Percentiles rank a stretch among this genome's conserved stretches.
phyloP scores from a whole-genome alignment of 2,797 vertebrate genomes.

The Oceanodroma leucorhoa region DNA sequence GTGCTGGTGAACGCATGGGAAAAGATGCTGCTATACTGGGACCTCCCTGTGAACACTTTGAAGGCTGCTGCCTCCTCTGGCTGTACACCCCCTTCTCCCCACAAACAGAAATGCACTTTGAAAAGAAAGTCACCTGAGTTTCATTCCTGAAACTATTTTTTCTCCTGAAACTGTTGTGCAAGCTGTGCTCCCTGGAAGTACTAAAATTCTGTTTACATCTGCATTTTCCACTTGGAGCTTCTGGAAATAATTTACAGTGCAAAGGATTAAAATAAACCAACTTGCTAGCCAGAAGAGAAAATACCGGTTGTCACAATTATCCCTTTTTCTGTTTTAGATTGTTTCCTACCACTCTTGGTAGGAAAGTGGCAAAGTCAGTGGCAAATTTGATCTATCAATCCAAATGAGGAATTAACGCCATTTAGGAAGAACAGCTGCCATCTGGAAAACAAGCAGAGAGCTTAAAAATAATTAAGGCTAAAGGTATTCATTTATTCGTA shows the following conservation, averaged over 20 bases:
- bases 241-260: background rate
- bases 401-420: background rate
- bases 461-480: background rate
- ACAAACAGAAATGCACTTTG: background rate
- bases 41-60: background rate
- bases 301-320: background rate
- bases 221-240: constrained; percentile 2
- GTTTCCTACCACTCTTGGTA: background rate
- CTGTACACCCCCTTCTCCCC: background rate
- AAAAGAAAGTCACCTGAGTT: background rate
- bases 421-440: background rate
- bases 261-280: background rate
- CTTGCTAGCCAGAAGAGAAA: background rate
- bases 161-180: background rate
- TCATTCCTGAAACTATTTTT: background rate
- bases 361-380: background rate
- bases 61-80: background rate
- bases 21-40: background rate
- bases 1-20: background rate
- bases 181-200: background rate
- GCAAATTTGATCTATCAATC: background rate
- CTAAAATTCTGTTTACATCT: background rate
- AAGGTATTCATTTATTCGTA: background rate
- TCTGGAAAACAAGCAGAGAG: background rate
- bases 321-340: background rate